Base-by-base conservation (phyloP, 2,888 invertebrate genomes). In the Mesoligia furuncula region DNA sequence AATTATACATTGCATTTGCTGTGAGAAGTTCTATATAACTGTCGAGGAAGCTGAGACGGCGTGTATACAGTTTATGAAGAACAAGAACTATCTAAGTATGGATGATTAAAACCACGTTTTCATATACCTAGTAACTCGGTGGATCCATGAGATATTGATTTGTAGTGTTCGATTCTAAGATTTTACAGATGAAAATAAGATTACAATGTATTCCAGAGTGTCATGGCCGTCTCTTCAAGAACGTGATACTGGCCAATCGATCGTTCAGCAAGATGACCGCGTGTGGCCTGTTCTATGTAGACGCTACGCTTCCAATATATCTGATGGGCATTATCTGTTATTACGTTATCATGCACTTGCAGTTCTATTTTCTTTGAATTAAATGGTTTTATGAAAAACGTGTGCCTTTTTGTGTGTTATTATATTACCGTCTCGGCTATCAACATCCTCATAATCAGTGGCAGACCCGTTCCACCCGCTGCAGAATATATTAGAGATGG, bases 21-120 rank as follows among this genome's bases (percentile, higher is more conserved):
- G 61, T 69, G 77, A 77, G 42, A 77, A 70, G n/a, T 77, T 77
- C 61, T 77, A 77, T 36, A 54, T 54, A 9, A 51, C 42, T 17
- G 31, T 77, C 6, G 42, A 77, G n/a, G 51, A 80, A 45, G 61
- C 61, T 42, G 1, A 45, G 31, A 51, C n/a, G n/a, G 59, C 70
- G 3, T 77, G 80, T 27, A 45, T 77, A 24, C 61, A 17, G 42
- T 70, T 79, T 2, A 27, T 62, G 61, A 69, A 36, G 51, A 69
- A 79, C 51, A 27, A 3, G 0, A 45, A 62, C 24, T 62, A 36
- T 54, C 5, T 24, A 54, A 69, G 77, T 77, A 69, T 68, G 61
- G 4, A 24, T 36, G 51, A 17, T 51, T 1, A 11, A n/a, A 54
- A 54, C 7, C 36, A 17, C 11, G 6, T 36, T 68, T 51, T 31